Percentiles rank a stretch among this genome's conserved stretches.
phyloP scores from a whole-genome alignment of 1,140 invertebrate species.

The Anastatus disparis region DNA sequence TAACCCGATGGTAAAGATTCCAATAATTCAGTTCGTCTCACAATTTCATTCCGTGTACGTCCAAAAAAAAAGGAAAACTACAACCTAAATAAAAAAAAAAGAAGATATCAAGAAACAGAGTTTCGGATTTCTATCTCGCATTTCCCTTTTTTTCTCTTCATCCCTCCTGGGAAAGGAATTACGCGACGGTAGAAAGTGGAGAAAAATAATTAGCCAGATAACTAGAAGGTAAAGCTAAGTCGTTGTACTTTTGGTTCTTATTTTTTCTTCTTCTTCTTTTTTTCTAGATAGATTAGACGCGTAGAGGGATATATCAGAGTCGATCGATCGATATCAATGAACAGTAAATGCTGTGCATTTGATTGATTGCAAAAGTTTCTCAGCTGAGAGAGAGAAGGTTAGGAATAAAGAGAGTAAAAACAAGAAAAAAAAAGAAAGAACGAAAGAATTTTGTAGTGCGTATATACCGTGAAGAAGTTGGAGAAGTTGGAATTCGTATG shows the following conservation, averaged over 20 bases:
- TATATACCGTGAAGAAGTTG: too few species aligned
- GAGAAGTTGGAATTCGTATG: too few species aligned
- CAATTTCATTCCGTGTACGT: neutral
- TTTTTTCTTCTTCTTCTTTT: too few species aligned
- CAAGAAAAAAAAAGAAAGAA: slow-evolving; percentile 8
- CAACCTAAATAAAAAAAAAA: too few species aligned
- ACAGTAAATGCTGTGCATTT: slow-evolving; percentile 34
- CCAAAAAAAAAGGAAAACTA: neutral
- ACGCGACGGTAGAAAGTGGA: slow-evolving; percentile 7
- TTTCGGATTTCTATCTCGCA: too few species aligned
- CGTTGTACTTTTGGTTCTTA: slow-evolving; percentile 9
- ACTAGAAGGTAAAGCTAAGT: slow-evolving; percentile 33
- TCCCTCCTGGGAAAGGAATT: neutral
- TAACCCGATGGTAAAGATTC: too few species aligned
- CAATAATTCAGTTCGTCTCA: too few species aligned
- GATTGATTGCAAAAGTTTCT: slow-evolving; percentile 54
- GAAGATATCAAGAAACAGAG: too few species aligned
- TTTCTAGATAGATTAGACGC: slow-evolving; percentile 21
- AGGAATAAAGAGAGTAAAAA: neutral
- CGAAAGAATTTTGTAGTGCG: neutral
- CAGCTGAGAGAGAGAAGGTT: neutral
- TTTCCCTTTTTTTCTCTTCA: too few species aligned
- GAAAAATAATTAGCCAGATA: slow-evolving; percentile 52
- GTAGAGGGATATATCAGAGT: too few species aligned
- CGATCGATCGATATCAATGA: slow-evolving; percentile 48